These are phyloP conservation scores for Pogoniulus pusillus DNA, from an alignment of 2,797 vertebrate species.

Conservation along the genomic window DNA sequence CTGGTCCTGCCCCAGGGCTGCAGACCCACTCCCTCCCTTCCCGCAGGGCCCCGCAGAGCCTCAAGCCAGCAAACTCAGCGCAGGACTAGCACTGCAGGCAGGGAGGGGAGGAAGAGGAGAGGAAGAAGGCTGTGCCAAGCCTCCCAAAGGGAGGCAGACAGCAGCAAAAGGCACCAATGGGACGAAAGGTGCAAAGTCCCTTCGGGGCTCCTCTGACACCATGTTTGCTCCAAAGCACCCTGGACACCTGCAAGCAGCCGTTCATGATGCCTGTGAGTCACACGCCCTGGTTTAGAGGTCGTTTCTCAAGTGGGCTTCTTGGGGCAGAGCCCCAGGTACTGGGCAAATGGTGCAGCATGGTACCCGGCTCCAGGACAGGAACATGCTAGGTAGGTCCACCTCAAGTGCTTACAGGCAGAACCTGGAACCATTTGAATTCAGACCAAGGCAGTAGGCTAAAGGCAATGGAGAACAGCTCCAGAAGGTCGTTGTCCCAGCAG, in stretches of 20 bases:
- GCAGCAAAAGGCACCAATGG: not conserved
- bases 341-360: not conserved
- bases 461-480: not conserved
- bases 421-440: not conserved
- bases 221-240: not conserved
- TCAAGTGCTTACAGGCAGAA: not conserved
- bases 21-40: not conserved
- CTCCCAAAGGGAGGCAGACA: not conserved
- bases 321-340: not conserved
- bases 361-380: not conserved
- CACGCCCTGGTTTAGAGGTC: not conserved
- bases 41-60: not conserved
- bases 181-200: constrained; percentile 32
- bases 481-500: not conserved
- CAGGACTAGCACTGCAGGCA: not conserved
- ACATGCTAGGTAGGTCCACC: not conserved
- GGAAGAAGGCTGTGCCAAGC: not conserved
- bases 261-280: not conserved
- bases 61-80: constrained; percentile 9
- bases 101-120: not conserved
- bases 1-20: not conserved
- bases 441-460: not conserved
- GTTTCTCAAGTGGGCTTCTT: not conserved
- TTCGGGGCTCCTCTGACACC: not conserved
- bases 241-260: not conserved